Evolutionary conservation across 2,797 vertebrate species (phyloP).

Genomic region (Pseudotriccus pelzelni): DNA sequence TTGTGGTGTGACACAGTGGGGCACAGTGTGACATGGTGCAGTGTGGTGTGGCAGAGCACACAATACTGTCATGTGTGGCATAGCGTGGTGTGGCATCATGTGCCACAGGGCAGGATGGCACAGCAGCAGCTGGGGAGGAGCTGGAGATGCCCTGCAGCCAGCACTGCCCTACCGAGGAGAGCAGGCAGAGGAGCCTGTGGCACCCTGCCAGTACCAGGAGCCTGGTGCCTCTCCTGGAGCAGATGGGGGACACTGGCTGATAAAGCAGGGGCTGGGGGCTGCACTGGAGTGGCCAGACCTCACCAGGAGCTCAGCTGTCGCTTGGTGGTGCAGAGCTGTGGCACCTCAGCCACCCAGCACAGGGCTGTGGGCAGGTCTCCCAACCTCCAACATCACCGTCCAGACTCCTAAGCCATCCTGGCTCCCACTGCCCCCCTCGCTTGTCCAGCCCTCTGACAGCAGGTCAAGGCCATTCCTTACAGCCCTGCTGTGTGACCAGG

Average conservation of each 20-base stretch:
- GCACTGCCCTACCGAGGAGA: not conserved
- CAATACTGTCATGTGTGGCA: too few relatives aligned
- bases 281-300: not conserved
- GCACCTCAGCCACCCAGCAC: not conserved
- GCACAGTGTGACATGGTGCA: accelerated
- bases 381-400: not conserved
- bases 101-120: too few relatives aligned
- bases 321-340: not conserved
- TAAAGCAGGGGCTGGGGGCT: not conserved
- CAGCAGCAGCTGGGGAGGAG: not conserved
- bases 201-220: not conserved
- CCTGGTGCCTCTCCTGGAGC: not conserved
- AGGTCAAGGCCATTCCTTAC: not conserved
- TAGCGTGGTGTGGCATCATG: accelerated
- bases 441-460: not conserved
- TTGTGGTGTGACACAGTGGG: accelerated
- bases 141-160: not conserved
- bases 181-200: not conserved
- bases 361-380: not conserved
- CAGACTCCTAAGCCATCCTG: accelerated
- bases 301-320: accelerated
- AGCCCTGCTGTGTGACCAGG: accelerated
- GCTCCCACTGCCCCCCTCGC: not conserved
- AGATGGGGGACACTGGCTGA: not conserved
- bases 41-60: not conserved